A percentile compares a stretch with the other conserved stretches of the same genome.
Evolutionary conservation across 2,888 invertebrate genomes (phyloP).

Genomic region (Orchesellides sinensis): DNA sequence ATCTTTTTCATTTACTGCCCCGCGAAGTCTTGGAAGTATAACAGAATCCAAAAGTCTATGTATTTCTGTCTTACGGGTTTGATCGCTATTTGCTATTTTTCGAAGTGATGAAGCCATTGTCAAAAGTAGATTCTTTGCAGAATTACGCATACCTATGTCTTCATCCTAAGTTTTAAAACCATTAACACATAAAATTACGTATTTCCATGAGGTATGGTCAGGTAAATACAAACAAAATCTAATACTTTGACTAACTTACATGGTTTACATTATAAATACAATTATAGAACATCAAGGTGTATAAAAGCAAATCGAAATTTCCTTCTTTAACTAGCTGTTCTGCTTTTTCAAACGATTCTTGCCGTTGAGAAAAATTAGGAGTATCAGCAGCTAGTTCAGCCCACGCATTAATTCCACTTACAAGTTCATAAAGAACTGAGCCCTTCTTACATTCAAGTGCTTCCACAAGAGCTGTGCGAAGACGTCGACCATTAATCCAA

Average conservation of each 20-base stretch:
- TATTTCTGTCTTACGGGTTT: slow-evolving; percentile 3
- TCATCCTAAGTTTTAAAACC: slow-evolving; percentile 57
- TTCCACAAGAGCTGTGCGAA: slow-evolving; percentile 56
- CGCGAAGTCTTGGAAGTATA: slow-evolving; percentile 59
- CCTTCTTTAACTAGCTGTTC: slow-evolving; percentile 28
- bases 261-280: slow-evolving; percentile 55
- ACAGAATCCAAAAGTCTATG: slow-evolving; percentile 54
- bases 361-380: slow-evolving; percentile 62
- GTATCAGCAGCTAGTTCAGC: slow-evolving; percentile 55
- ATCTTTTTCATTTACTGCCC: slow-evolving; percentile 56
- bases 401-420: slow-evolving; percentile 63
- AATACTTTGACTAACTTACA: slow-evolving; percentile 41
- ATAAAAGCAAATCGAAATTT: slow-evolving; percentile 28
- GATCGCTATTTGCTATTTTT: background rate
- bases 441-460: slow-evolving; percentile 44
- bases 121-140: slow-evolving; percentile 50
- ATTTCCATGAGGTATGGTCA: background rate
- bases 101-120: slow-evolving; percentile 32
- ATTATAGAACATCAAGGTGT: slow-evolving; percentile 49
- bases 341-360: slow-evolving; percentile 57
- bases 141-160: slow-evolving; percentile 65
- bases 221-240: background rate
- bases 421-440: slow-evolving; percentile 33
- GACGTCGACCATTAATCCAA: slow-evolving; percentile 63
- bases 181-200: no score